Base-by-base conservation (phyloP, 1,140 invertebrate species). In the Globodera ellingtonae region DNA sequence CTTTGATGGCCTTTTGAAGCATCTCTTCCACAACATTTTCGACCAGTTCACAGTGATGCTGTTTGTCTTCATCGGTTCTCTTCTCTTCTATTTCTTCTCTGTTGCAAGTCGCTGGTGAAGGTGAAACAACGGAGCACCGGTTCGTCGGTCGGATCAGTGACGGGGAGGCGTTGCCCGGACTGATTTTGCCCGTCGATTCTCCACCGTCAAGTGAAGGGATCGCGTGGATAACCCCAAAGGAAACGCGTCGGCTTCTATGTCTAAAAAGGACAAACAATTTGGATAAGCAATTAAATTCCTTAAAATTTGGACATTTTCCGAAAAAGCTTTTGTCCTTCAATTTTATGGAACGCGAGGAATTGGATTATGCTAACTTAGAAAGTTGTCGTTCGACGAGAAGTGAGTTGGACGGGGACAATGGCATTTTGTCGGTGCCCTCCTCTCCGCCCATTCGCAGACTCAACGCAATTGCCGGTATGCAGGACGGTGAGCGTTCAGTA, bases 201-300 rank as follows among this genome's bases (percentile, higher is more conserved):
- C 47, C 24, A 48, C 6, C 50, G 47, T 83, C 82, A 80, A 66
- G 52, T 35, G 46, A 46, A 44, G 84, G 84, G 62, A 85, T 85
- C 4, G 85, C 77, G 46, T 77, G 84, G 79, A 85, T 85, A 7
- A 76, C 78, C 9, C 84, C 84, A 66, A 85, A 85, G 9, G 85
- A 86, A 48, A 85, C 84, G 52, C 84, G 82, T 3, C 84, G 82
- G 35, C 84, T 84, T 67, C 84, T 83, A 72, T 85, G 85, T 62
- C 79, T 83, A 21, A 35, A 66, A 21, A 47, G 35, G 18, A 21
- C 66, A 8, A 9, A 24, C 2, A 52, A 10, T 24, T 72, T 72
- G 44, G 72, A 65, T 3, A 21, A 15, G 59, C 21, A 65, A 8
- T 8, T 4, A n/a, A 44, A 46, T 47, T 21, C 70, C 46, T 35